phyloP scores from a whole-genome alignment of 2,797 vertebrate species.

The Xyrichtys novacula region DNA sequence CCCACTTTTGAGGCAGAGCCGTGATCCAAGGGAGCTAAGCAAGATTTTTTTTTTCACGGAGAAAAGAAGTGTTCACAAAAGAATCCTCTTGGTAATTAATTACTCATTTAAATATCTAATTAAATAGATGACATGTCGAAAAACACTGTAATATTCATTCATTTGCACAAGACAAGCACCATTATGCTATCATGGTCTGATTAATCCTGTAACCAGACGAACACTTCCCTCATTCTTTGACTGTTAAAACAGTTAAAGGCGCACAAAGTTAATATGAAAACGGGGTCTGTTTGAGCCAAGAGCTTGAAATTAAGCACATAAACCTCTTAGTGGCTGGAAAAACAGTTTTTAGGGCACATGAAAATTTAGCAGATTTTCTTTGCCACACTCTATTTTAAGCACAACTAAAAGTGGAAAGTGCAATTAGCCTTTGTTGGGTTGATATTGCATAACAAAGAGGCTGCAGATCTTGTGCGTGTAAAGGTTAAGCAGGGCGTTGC shows the following conservation, averaged over 20 bases:
- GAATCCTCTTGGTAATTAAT: slow-evolving; percentile 21
- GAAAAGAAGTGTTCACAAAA: slow-evolving; percentile 21
- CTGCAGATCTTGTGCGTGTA: slow-evolving; percentile 13
- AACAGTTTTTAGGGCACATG: slow-evolving; percentile 30
- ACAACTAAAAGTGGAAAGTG: slow-evolving; percentile 25
- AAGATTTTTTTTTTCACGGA: slow-evolving; percentile 19
- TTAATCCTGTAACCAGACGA: neutral
- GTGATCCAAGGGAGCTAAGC: slow-evolving; percentile 17
- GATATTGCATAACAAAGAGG: slow-evolving; percentile 41
- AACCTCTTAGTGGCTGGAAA: slow-evolving; percentile 21
- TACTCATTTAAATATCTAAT: slow-evolving; percentile 29
- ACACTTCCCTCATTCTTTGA: neutral
- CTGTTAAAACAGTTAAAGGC: neutral
- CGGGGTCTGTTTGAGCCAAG: neutral
- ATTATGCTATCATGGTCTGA: slow-evolving; percentile 5
- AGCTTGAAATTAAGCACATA: slow-evolving; percentile 1
- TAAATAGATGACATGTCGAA: slow-evolving; percentile 26
- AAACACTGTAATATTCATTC: neutral
- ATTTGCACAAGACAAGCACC: neutral
- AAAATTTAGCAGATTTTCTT: slow-evolving; percentile 36
- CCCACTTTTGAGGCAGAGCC: slow-evolving; percentile 45
- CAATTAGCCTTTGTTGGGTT: slow-evolving; percentile 47
- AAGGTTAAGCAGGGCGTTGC: neutral
- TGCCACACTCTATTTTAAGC: slow-evolving; percentile 40
- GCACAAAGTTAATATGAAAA: neutral